These are phyloP conservation scores for Esox lucius DNA, from an alignment of 2,797 vertebrate species.

Conservation along the genomic window DNA sequence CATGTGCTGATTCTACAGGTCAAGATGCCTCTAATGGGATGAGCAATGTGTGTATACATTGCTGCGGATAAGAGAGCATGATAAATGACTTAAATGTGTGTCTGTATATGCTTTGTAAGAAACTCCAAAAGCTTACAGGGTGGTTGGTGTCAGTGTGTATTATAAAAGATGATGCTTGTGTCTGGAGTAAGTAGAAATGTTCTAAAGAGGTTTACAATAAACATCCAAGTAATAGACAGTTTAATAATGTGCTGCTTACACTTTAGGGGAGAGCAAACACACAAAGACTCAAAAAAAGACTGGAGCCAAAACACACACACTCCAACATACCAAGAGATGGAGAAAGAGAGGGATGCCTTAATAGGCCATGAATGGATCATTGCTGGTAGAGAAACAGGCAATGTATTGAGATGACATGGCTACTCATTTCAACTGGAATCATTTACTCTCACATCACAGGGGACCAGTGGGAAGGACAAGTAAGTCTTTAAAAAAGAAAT, in stretches of 20 bases:
- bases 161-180: conserved; percentile 6
- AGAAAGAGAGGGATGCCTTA: background rate
- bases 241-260: conserved; percentile 5
- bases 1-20: too few relatives aligned
- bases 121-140: background rate
- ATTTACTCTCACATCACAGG: background rate
- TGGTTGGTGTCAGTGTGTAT: conserved; percentile 7
- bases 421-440: background rate
- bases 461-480: background rate
- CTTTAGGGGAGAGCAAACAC: background rate
- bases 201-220: conserved; percentile 1
- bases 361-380: background rate
- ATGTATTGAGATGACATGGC: background rate
- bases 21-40: too few relatives aligned
- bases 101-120: conserved; percentile 13
- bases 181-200: background rate
- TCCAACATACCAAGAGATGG: background rate
- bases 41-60: too few relatives aligned
- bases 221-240: background rate
- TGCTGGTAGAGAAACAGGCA: background rate
- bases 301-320: background rate
- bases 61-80: too few relatives aligned
- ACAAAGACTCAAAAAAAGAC: background rate
- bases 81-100: background rate
- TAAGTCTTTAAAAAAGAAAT: background rate